Base-by-base conservation (phyloP, 2,113 vertebrate species). In the Urocitellus parryii region DNA sequence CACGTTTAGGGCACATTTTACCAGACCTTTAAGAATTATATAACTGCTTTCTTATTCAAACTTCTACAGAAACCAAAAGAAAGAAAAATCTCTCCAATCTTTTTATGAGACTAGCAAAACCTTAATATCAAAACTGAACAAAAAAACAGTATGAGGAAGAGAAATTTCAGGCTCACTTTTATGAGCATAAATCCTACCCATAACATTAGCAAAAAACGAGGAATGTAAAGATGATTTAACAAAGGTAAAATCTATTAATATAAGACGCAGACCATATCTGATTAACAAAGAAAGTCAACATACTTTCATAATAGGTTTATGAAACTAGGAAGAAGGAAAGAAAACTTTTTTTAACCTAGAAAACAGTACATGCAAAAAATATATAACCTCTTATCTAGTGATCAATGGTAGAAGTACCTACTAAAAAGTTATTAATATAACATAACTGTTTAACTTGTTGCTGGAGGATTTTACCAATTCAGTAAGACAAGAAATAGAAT, bases 31-130 rank as follows among this genome's bases (percentile, higher is more conserved):
- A 58, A 86, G 27, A 78, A 77, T 78, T 67, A 89, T 2, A 51
- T 48, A 67, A 76, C 9, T 27, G 51, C 70, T 56, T 91, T 84
- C 63, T 76, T 56, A 76, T 67, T 96, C 51, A 94, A 58, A 82
- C 32, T 86, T 65, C 77, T 82, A 5, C 34, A 72, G 79, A 81
- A 22, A 53, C 42, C 51, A 80, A 74, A 78, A 87, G 34, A 86
- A 4, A 79, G 3, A 17, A 58, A 58, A 90, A 61, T 7, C 34
- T 78, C 81, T 73, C 20, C 18, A 65, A 14, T 84, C 37, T 51
- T 96, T 73, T 92, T 37, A 85, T 68, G 56, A 90, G 10, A 5
- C 24, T 56, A 77, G 22, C 37, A 87, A 95, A 95, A 58, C 3
- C 14, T 90, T 78, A 79, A 63, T 76, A 74, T 63, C 39, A 65